Conservation (phyloP, 2,113 vertebrate genomes). For the Ahaetulla prasina region DNA sequence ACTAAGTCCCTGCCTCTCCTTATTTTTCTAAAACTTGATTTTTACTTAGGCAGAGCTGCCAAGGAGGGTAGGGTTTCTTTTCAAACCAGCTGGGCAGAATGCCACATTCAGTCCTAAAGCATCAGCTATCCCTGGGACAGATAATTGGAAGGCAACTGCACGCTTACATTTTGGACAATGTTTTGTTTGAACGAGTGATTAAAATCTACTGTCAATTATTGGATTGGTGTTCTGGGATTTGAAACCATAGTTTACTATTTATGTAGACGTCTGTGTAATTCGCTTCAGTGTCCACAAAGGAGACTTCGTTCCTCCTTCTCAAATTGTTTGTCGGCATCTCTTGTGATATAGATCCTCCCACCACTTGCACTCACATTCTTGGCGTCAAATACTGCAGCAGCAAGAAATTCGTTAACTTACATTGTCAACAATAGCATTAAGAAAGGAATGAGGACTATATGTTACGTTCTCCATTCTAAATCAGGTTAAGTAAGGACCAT, state of each 20-base stretch:
- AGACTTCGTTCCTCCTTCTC: neutral
- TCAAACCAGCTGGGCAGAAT: neutral
- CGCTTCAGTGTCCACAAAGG: neutral
- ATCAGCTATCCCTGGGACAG: neutral
- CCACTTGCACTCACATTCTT: neutral
- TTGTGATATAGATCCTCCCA: neutral
- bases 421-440: neutral
- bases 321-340: neutral
- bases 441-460: neutral
- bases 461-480: neutral
- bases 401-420: neutral
- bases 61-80: neutral
- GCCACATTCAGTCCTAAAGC: neutral
- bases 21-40: neutral
- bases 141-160: neutral
- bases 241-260: neutral
- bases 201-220: neutral
- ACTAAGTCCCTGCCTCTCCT: neutral
- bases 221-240: neutral
- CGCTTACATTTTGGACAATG: neutral
- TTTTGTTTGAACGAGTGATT: neutral
- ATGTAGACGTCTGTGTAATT: neutral
- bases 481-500: neutral
- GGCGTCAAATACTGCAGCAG: neutral
- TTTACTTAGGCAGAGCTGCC: neutral